A percentile compares a stretch with the other conserved stretches of the same genome.
These are phyloP conservation scores for Atherinosoma microstoma DNA, from an alignment of 2,797 vertebrate genomes.

Conservation along the genomic window DNA sequence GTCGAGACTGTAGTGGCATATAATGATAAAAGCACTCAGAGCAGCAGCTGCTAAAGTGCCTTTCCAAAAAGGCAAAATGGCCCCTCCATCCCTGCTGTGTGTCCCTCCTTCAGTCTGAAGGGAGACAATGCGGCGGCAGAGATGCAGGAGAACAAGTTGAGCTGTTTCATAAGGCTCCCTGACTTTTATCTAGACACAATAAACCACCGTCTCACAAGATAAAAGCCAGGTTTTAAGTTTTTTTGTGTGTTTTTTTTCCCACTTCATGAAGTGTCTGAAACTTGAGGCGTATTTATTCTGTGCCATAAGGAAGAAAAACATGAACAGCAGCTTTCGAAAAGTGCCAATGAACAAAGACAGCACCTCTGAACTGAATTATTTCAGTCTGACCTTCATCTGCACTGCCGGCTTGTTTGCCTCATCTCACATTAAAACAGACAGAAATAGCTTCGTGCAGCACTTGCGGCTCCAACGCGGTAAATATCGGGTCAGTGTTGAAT, in stretches of 20 bases:
- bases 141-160: constrained; percentile 1
- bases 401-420: no score
- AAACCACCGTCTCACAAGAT: constrained; percentile 22
- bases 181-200: constrained; percentile 50
- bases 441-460: no score
- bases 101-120: constrained; percentile 52
- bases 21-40: constrained; percentile 74
- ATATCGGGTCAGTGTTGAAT: no score
- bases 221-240: constrained; percentile 4
- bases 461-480: no score
- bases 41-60: constrained; percentile 62
- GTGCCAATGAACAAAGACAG: no score
- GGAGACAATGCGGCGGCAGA: constrained; percentile 23
- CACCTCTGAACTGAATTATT: no score
- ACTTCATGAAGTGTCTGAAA: constrained; percentile 7
- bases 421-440: no score
- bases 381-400: no score
- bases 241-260: background rate
- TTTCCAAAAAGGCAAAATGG: constrained; percentile 69
- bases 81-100: constrained; percentile 52
- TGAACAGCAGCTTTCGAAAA: no score
- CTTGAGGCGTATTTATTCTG: constrained; percentile 4
- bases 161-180: constrained; percentile 37
- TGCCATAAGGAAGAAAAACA: background rate
- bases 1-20: constrained; percentile 62